Evolutionary conservation across 2,797 vertebrate genomes (phyloP).

Genomic region (Acanthiza pusilla): DNA sequence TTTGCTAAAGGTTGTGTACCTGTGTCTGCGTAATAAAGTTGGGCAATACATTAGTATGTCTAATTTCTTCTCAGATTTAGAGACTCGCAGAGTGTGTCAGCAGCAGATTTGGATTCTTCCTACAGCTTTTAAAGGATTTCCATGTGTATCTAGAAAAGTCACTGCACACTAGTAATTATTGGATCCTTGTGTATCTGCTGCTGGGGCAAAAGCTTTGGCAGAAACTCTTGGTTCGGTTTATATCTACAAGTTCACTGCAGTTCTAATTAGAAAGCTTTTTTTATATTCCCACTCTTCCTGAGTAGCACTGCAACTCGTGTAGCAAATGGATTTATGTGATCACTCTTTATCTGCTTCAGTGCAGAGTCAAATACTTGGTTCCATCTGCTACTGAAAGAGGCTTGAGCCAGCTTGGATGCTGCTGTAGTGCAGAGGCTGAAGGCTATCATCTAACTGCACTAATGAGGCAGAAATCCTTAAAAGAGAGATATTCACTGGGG

Average conservation of each 20-base stretch:
- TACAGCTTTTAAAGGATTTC: not conserved
- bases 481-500: not conserved
- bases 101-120: not conserved
- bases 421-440: not conserved
- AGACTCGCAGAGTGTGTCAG: not conserved
- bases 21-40: not conserved
- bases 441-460: not conserved
- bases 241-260: not conserved
- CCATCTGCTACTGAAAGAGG: not conserved
- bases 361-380: not conserved
- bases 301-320: not conserved
- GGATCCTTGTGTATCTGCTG: not conserved
- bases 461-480: not conserved
- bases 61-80: not conserved
- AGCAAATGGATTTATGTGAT: not conserved
- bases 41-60: not conserved
- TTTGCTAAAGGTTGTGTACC: not conserved
- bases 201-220: not conserved
- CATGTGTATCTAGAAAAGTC: not conserved
- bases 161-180: not conserved
- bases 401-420: not conserved
- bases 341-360: not conserved
- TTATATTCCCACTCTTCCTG: not conserved
- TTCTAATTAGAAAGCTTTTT: not conserved
- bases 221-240: not conserved